Evolutionary conservation across 2,113 vertebrate species (phyloP).

Genomic region (Callipepla californica): DNA sequence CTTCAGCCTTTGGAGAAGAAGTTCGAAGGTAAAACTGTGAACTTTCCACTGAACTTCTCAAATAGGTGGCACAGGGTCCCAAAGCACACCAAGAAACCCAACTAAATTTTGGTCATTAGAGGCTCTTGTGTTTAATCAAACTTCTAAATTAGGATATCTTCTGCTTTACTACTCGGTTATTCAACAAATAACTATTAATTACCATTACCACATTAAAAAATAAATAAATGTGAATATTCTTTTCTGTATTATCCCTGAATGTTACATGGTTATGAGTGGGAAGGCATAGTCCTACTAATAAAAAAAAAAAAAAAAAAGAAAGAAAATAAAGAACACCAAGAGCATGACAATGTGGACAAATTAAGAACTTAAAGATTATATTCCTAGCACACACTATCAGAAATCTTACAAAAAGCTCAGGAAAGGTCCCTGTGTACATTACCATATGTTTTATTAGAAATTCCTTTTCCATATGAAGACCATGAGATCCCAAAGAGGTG

Average conservation of each 20-base stretch:
- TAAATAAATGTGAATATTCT: not conserved
- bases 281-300: not conserved
- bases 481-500: accelerated
- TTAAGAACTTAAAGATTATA: not conserved
- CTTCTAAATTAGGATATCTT: not conserved
- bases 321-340: not conserved
- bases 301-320: not conserved
- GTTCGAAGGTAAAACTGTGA: not conserved
- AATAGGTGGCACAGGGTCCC: accelerated
- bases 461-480: not conserved
- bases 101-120: not conserved
- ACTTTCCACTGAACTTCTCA: accelerated
- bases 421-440: not conserved
- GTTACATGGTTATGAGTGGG: accelerated
- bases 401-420: not conserved
- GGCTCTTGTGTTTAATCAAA: not conserved
- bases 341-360: not conserved
- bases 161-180: not conserved
- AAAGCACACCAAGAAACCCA: not conserved
- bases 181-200: not conserved
- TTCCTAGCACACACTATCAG: not conserved
- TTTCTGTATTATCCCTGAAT: not conserved
- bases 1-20: not conserved
- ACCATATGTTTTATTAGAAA: not conserved
- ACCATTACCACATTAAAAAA: not conserved